These are phyloP conservation scores for Umimayanthus kanabou DNA, from an alignment of 92 coral and sea anemone species.

Conservation along the genomic window DNA sequence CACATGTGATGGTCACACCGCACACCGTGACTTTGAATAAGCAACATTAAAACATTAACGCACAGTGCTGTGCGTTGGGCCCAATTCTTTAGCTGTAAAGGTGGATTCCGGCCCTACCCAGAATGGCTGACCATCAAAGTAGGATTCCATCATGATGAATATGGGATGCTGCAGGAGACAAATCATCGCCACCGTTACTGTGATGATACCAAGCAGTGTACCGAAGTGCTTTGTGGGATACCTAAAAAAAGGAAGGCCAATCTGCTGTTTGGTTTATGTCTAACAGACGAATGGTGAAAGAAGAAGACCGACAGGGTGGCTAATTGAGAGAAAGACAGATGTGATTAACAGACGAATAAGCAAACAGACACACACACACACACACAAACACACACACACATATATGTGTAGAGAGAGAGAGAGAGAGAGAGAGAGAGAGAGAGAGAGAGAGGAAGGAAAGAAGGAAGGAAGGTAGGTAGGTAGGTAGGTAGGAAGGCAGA, in stretches of 20 bases:
- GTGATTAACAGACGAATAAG: not conserved
- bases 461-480: too few relatives aligned
- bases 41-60: too few relatives aligned
- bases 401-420: too few relatives aligned
- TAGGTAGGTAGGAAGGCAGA: not conserved
- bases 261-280: not conserved
- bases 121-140: conserved; percentile 32
- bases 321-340: not conserved
- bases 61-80: too few relatives aligned
- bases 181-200: conserved; percentile 14
- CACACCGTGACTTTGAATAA: too few relatives aligned
- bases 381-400: too few relatives aligned
- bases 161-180: conserved; percentile 32
- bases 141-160: conserved; percentile 39
- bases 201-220: conserved; percentile 13
- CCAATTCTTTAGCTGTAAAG: not conserved
- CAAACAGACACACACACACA: too few relatives aligned
- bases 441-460: too few relatives aligned
- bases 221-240: conserved; percentile 45
- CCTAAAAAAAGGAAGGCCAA: not conserved
- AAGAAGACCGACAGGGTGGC: not conserved
- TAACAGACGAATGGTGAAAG: not conserved
- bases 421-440: too few relatives aligned
- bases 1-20: too few relatives aligned
- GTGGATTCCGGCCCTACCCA: conserved; percentile 4